A percentile compares a stretch with the other conserved stretches of the same genome.
phyloP scores from a whole-genome alignment of 2,888 invertebrate genomes.

The Noctua comes region DNA sequence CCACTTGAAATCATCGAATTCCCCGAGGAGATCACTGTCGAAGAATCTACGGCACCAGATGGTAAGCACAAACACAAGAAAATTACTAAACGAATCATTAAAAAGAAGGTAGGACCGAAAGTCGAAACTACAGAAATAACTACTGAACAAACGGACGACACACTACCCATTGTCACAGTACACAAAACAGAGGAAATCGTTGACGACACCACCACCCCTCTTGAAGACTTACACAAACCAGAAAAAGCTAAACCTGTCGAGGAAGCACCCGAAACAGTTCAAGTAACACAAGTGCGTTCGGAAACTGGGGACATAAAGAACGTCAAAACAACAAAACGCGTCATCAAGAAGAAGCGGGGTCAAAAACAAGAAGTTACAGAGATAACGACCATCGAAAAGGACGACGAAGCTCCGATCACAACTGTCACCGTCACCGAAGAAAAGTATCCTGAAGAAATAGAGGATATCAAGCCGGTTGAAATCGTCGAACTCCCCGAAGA shows the following conservation, averaged over 20 bases:
- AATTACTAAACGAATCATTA: slow-evolving; percentile 66
- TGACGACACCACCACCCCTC: slow-evolving; percentile 66
- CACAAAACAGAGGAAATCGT: slow-evolving; percentile 74
- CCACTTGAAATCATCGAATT: slow-evolving; percentile 43
- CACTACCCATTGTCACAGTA: slow-evolving; percentile 63
- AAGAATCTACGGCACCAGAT: slow-evolving; percentile 33
- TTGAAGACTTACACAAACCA: slow-evolving; percentile 51
- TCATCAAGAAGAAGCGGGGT: slow-evolving; percentile 48
- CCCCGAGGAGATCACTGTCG: slow-evolving; percentile 32
- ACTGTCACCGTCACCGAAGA: slow-evolving; percentile 46
- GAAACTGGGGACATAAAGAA: slow-evolving; percentile 37
- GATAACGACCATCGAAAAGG: slow-evolving; percentile 49
- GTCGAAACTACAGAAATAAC: slow-evolving; percentile 48
- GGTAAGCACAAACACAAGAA: slow-evolving; percentile 53
- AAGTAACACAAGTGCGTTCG: slow-evolving; percentile 63
- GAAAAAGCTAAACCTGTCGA: slow-evolving; percentile 49
- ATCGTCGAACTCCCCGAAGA: slow-evolving; percentile 45
- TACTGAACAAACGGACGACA: slow-evolving; percentile 56
- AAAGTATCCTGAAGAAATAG: background rate
- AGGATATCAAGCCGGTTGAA: background rate
- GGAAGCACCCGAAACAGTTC: slow-evolving; percentile 61
- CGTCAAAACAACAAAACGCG: slow-evolving; percentile 39
- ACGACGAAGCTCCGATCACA: slow-evolving; percentile 48
- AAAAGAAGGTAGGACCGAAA: slow-evolving; percentile 70
- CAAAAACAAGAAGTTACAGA: slow-evolving; percentile 47